Evolutionary conservation across 1,140 invertebrate genomes (phyloP).

Genomic region (Achroia grisella): DNA sequence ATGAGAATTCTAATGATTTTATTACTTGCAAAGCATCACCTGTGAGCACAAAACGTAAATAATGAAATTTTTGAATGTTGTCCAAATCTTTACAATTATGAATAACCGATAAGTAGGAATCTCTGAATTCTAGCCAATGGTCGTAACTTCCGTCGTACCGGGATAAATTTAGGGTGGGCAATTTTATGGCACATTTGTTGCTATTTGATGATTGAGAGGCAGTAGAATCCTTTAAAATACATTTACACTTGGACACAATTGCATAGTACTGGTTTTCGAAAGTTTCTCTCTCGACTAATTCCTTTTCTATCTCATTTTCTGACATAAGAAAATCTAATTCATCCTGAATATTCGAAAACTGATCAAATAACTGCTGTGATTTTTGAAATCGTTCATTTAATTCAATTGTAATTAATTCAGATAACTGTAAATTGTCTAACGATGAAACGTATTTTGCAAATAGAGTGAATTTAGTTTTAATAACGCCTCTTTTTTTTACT

Average conservation of each 20-base stretch:
- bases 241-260: conserved; percentile 7
- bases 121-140: conserved; percentile 1
- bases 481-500: not conserved
- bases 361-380: too few species aligned
- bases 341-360: conserved; percentile 4
- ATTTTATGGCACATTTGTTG: not conserved
- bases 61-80: conserved; percentile 5
- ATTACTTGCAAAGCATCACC: conserved; percentile 3
- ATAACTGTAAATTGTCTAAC: not conserved
- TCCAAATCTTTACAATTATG: conserved; percentile 2
- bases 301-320: not conserved
- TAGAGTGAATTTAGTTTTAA: not conserved
- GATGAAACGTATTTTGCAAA: not conserved
- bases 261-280: conserved; percentile 7
- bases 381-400: conserved; percentile 5
- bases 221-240: not conserved
- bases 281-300: conserved; percentile 3
- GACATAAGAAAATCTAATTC: conserved; percentile 1
- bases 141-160: conserved; percentile 1
- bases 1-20: too few species aligned
- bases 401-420: not conserved
- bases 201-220: not conserved
- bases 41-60: not conserved
- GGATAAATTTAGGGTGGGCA: not conserved
- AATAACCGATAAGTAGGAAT: conserved; percentile 1